Base-by-base conservation (phyloP, 2,888 invertebrate species). In the Amiota communis region DNA sequence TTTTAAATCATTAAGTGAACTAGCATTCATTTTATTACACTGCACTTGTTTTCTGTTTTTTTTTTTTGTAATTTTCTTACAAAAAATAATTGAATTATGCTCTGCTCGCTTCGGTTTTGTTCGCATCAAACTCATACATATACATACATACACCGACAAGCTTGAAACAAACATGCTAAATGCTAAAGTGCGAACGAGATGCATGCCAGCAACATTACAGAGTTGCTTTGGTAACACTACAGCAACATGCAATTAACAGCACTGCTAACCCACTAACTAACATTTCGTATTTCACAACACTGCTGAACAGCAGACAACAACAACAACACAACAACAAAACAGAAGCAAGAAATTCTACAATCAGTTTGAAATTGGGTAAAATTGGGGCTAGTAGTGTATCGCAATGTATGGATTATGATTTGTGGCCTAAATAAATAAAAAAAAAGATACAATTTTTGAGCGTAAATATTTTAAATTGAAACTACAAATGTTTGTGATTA, bases 1-100 rank as follows among this genome's bases (percentile, higher is more conserved):
- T 13, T 90, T 81, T 76, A 89, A 77, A 77, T 89, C 89, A 61
- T 85, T 88, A 59, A 87, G 75, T 72, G 83, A 83, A 69, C 83
- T 84, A 49, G 84, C 79, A 77, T 81, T 84, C 74, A 79, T 79
- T 63, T 23, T 36, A 23, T 59, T 17, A 20, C 9, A 59, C 4
- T 59, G 12, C 59, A 59, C 17, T 63, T 63, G 11, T 46, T 46
- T 64, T 64, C 13, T 53, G 17, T 59, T n/a, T n/a, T 11, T 63
- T 53, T 71, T 73, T 72, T 71, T 20, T 79, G 76, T 61, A 70
- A 9, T 20, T 71, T 73, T 72, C 70, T 20, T 79, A 75, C 57
- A 70, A 9, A 13, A 13, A n/a, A 23, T 47, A 64, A 47, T 36
- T 36, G 4, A 36, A 36, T 36, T 36, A 36, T 36, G 36, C 6